phyloP scores from a whole-genome alignment of 2,888 invertebrate species.

The Chalcis sispes region DNA sequence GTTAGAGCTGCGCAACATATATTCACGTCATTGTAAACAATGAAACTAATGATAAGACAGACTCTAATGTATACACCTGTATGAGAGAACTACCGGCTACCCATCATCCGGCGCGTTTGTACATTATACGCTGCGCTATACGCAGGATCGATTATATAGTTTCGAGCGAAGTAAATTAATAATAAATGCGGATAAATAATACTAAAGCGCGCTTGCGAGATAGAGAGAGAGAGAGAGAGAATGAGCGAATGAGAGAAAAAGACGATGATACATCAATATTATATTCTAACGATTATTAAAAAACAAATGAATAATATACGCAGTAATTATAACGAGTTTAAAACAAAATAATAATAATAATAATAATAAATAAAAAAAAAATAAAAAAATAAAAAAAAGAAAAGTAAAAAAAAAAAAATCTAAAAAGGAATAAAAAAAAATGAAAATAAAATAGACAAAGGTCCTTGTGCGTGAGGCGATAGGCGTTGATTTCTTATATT shows the following conservation, averaged over 20 bases:
- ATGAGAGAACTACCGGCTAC: constrained; percentile 24
- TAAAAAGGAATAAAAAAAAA: constrained; percentile 41
- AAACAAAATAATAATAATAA: constrained; percentile 54
- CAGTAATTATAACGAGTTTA: constrained; percentile 71
- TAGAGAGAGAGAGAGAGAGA: too few species aligned
- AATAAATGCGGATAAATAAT: too few species aligned
- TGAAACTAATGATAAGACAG: constrained; percentile 48
- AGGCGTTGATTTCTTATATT: constrained; percentile 52
- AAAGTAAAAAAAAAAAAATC: constrained; percentile 43
- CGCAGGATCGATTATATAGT: constrained; percentile 32
- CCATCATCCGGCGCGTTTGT: constrained; percentile 46
- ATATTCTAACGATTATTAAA: constrained; percentile 72
- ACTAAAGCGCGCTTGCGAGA: too few species aligned
- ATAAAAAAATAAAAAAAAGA: constrained; percentile 27
- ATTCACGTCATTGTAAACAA: constrained; percentile 24
- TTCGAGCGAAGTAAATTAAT: constrained; percentile 12
- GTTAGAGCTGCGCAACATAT: constrained; percentile 20
- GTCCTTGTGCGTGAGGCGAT: constrained; percentile 49
- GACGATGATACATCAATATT: constrained; percentile 69
- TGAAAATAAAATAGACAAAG: constrained; percentile 35
- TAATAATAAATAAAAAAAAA: constrained; percentile 46
- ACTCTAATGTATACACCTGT: constrained; percentile 37
- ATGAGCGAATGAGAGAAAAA: constrained; percentile 21
- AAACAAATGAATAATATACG: constrained; percentile 67
- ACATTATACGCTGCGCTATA: constrained; percentile 40